Evolutionary conservation across 2,888 invertebrate genomes (phyloP).

Genomic region (Gymnocheta viridis): DNA sequence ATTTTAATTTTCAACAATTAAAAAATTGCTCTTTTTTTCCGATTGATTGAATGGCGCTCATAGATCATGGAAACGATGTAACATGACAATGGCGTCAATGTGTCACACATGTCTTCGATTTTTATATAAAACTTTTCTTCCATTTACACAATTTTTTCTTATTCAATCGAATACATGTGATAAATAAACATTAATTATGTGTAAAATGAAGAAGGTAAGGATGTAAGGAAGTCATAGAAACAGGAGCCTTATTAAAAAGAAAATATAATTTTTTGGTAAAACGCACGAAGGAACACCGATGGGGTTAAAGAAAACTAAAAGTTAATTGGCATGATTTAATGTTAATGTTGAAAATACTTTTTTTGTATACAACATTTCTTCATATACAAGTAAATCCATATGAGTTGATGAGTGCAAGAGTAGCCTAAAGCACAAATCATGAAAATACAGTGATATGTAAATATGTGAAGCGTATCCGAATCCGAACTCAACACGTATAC

Average conservation of each 20-base stretch:
- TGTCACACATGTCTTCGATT: slow-evolving; percentile 43
- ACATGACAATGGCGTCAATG: slow-evolving; percentile 61
- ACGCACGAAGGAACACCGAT: background rate
- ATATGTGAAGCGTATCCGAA: too few relatives aligned
- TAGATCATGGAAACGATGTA: slow-evolving; percentile 52
- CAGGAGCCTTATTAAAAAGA: background rate
- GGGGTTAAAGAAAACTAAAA: too few relatives aligned
- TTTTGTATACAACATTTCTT: too few relatives aligned
- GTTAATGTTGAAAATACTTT: too few relatives aligned
- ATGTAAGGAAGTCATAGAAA: background rate
- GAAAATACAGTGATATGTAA: too few relatives aligned
- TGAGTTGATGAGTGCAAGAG: too few relatives aligned
- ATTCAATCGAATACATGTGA: background rate
- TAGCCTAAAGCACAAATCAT: too few relatives aligned
- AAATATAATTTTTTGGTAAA: background rate
- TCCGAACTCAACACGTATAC: too few relatives aligned
- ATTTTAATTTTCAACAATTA: slow-evolving; percentile 69
- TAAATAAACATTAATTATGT: slow-evolving; percentile 44
- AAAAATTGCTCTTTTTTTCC: slow-evolving; percentile 53
- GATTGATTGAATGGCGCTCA: slow-evolving; percentile 59
- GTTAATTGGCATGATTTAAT: background rate
- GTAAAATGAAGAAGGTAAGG: slow-evolving; percentile 22
- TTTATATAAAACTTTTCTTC: slow-evolving; percentile 9
- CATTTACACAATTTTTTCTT: slow-evolving; percentile 18
- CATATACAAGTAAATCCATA: too few relatives aligned